Percentiles rank a stretch among this genome's conserved stretches.
These are phyloP conservation scores for Rutpela maculata DNA, from an alignment of 2,888 invertebrate genomes.

Conservation along the genomic window DNA sequence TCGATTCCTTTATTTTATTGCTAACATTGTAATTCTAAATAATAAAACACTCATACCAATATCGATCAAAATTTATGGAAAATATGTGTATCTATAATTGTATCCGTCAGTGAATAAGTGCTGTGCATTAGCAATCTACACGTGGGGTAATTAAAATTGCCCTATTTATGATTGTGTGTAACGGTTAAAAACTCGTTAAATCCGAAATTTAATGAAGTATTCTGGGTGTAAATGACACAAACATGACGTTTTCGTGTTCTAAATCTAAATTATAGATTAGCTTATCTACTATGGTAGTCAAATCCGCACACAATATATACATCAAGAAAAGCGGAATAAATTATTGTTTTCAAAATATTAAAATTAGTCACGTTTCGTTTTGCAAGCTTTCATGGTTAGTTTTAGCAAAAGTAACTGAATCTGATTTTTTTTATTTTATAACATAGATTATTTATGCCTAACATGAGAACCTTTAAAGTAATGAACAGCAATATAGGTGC, in stretches of 20 bases:
- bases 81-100: background rate
- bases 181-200: conserved; percentile 30
- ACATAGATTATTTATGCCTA: too few species aligned
- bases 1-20: too few species aligned
- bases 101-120: background rate
- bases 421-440: too few species aligned
- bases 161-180: conserved; percentile 23
- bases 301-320: conserved; percentile 21
- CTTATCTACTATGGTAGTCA: conserved; percentile 16
- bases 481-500: too few species aligned
- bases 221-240: conserved; percentile 12
- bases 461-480: too few species aligned
- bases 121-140: background rate
- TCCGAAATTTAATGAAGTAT: conserved; percentile 17
- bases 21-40: too few species aligned
- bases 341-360: background rate
- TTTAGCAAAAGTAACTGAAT: too few species aligned
- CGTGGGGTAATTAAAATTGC: conserved; percentile 9
- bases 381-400: too few species aligned
- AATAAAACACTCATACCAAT: background rate
- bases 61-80: conserved; percentile 1
- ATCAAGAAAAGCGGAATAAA: background rate
- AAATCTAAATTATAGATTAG: conserved; percentile 21
- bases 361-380: background rate
- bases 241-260: conserved; percentile 29